These are phyloP conservation scores for Lates calcarifer DNA, from an alignment of 2,113 vertebrate species.

Conservation along the genomic window DNA sequence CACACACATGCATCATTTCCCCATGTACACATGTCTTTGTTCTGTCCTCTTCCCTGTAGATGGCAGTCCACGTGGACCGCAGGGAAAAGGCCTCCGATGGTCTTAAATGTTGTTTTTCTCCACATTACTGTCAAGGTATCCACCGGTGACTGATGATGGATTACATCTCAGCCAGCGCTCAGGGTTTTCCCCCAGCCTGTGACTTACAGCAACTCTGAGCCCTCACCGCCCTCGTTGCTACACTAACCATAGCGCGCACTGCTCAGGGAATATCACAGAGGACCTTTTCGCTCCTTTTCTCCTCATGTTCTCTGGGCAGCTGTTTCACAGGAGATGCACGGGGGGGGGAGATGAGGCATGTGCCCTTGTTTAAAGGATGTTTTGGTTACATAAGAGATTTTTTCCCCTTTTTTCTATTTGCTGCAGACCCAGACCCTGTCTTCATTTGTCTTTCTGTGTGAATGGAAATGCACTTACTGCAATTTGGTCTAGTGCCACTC, in stretches of 20 bases:
- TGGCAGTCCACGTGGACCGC: slow-evolving; percentile 12
- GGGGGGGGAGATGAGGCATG: slow-evolving; percentile 39
- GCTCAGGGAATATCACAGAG: slow-evolving; percentile 62
- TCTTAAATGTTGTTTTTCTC: slow-evolving; percentile 68
- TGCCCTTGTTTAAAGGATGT: slow-evolving; percentile 69
- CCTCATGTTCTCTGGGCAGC: slow-evolving; percentile 51
- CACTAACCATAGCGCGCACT: slow-evolving; percentile 51
- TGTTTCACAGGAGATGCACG: slow-evolving; percentile 52
- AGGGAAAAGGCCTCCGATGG: slow-evolving; percentile 46
- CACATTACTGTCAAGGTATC: slow-evolving; percentile 68
- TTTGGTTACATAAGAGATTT: slow-evolving; percentile 61
- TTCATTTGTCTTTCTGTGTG: slow-evolving; percentile 63
- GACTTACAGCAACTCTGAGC: slow-evolving; percentile 55
- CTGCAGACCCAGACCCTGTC: slow-evolving; percentile 34
- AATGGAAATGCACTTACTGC: slow-evolving; percentile 69
- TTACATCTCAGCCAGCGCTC: slow-evolving; percentile 53
- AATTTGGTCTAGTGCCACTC: slow-evolving; percentile 77
- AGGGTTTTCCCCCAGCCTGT: slow-evolving; percentile 50
- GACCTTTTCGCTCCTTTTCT: slow-evolving; percentile 58
- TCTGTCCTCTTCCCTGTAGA: slow-evolving; percentile 46
- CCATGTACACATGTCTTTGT: slow-evolving; percentile 22
- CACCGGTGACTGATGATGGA: slow-evolving; percentile 75
- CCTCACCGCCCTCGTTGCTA: slow-evolving; percentile 39
- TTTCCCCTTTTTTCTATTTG: slow-evolving; percentile 19
- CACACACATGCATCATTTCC: slow-evolving; percentile 21